phyloP scores from a whole-genome alignment of 2,888 invertebrate species.

The Hypercompe scribonia region DNA sequence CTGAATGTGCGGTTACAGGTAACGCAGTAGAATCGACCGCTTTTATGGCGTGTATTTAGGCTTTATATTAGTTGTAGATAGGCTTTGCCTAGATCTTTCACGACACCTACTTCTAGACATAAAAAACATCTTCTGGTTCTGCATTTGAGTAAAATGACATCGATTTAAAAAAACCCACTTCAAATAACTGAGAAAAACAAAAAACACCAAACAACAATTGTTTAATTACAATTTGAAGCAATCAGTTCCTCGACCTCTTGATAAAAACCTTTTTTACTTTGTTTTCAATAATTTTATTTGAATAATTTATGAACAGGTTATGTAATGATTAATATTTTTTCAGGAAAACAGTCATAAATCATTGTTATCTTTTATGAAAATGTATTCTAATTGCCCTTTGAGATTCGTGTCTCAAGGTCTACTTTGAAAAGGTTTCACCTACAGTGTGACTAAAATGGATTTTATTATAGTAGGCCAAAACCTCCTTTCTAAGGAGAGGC shows the following conservation, averaged over 20 bases:
- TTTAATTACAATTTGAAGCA: not conserved
- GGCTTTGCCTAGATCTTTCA: too few species aligned
- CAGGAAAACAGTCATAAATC: conserved; percentile 24
- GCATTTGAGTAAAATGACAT: too few species aligned
- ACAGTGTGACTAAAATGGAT: not conserved
- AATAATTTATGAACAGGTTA: conserved; percentile 8
- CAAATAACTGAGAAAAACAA: not conserved
- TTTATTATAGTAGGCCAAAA: too few species aligned
- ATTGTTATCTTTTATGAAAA: not conserved
- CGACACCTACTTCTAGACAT: too few species aligned
- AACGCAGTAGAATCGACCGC: too few species aligned
- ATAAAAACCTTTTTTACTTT: conserved; percentile 6
- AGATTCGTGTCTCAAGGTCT: not conserved
- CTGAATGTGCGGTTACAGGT: too few species aligned
- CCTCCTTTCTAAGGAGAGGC: too few species aligned
- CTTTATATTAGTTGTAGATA: too few species aligned
- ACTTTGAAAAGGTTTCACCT: not conserved
- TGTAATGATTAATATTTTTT: conserved; percentile 19
- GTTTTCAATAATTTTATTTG: conserved; percentile 21
- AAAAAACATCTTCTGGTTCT: too few species aligned
- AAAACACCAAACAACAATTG: not conserved
- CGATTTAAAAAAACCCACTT: too few species aligned
- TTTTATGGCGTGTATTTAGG: too few species aligned
- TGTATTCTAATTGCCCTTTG: not conserved
- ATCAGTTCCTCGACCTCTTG: conserved; percentile 6